Evolutionary conservation across 2,113 vertebrate species (phyloP), one percentile per base, ranked within the genome.

Genomic region (Stercorarius parasiticus): DNA sequence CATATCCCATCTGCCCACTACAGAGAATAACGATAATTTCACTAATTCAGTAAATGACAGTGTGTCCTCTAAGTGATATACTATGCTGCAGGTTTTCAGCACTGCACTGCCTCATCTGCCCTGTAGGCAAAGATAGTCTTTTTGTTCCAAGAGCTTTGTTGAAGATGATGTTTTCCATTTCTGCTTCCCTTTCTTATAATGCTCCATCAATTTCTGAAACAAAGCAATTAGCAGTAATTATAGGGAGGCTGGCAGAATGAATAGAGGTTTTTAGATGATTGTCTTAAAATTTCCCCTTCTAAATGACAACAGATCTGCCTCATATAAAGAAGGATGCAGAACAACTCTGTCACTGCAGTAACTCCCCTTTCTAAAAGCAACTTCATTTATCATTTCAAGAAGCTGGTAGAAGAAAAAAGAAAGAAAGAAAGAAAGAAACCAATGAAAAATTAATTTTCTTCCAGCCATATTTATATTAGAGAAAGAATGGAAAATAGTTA

Each of bases 181-280:
- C 45, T 90, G 25, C 25, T 94, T 92, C 32, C 10, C 34, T 79
- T 61, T 94, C 62, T 80, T 90, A 58, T 23, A 80, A 67, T 70
- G 45, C 38, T 73, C 38, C 67, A 88, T 53, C 58, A 88, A 22
- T 92, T 94, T 88, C 88, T 92, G 71, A 85, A 94, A 83, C 23
- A 42, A 93, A 42, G n/a, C 25, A 96, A 93, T 90, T 96, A 93
- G 29, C 71, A 71, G 62, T 81, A 96, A 80, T 96, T 96, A 93
- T 34, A 88, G 85, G 61, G 71, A 47, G 11, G 32, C 29, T 88
- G 67, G 50, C 52, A 95, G 47, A 90, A 86, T 78, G 55, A 90
- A 82, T 38, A 74, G 23, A 65, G 42, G 15, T 82, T 86, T 96
- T 80, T 66, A 88, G 62, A 86, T 55, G 10, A 67, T 52, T 74